phyloP scores from a whole-genome alignment of 2,797 vertebrate species.

The Anas georgica region DNA sequence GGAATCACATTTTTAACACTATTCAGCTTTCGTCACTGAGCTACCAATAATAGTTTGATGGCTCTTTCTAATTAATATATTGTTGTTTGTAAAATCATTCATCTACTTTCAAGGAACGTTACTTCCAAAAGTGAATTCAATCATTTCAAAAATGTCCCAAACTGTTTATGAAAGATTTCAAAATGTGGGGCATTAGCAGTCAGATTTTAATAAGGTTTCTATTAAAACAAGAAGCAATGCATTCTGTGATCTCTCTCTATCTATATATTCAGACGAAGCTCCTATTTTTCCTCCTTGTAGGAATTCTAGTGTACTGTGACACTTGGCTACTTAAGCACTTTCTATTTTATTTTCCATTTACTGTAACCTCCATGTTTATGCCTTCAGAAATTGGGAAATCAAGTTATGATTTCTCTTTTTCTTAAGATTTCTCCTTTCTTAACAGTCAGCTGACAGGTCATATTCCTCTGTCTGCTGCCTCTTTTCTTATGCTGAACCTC shows the following conservation, averaged over 20 bases:
- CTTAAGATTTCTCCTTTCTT: background rate
- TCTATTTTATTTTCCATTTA: background rate
- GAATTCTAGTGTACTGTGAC: background rate
- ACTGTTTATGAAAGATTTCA: background rate
- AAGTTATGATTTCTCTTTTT: background rate
- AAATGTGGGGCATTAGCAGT: background rate
- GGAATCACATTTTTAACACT: background rate
- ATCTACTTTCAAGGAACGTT: slow-evolving; percentile 22
- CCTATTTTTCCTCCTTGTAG: background rate
- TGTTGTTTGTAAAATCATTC: slow-evolving; percentile 37
- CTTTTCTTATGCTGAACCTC: background rate
- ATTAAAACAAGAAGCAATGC: background rate
- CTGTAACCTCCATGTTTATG: background rate
- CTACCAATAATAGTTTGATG: background rate
- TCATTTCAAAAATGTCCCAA: background rate
- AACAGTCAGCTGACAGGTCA: background rate
- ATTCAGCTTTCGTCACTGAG: background rate
- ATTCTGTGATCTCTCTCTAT: background rate
- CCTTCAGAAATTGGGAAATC: background rate
- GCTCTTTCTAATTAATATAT: background rate
- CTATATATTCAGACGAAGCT: background rate
- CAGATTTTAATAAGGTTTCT: background rate
- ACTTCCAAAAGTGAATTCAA: background rate
- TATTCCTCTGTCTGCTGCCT: background rate
- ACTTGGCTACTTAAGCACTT: background rate